phyloP scores from a whole-genome alignment of 2,113 vertebrate genomes.

The Podocnemis expansa region DNA sequence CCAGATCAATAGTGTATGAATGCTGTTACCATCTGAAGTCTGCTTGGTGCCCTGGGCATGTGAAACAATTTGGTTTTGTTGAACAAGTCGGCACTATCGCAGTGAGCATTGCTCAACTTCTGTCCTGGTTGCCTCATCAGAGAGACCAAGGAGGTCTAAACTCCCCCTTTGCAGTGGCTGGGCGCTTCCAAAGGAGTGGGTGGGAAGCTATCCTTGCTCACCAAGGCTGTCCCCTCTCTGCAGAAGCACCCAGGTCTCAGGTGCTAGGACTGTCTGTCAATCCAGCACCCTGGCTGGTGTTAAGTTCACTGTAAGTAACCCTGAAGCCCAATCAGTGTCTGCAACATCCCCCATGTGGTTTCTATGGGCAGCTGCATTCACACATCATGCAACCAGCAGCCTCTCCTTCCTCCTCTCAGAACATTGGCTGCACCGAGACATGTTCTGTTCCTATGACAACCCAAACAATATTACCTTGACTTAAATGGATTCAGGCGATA shows the following conservation, averaged over 20 bases:
- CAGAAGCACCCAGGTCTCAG: not conserved
- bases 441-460: constrained; percentile 57
- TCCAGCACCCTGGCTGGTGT: not conserved
- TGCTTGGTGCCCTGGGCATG: not conserved
- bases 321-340: rapidly evolving
- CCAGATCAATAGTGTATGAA: not conserved
- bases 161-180: rapidly evolving
- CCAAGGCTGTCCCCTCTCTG: not conserved
- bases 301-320: not conserved
- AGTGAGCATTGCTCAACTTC: not conserved
- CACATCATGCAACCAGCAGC: rapidly evolving
- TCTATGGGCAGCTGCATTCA: not conserved
- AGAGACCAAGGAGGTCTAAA: not conserved
- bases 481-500: constrained; percentile 70
- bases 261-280: not conserved
- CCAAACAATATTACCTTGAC: constrained; percentile 61
- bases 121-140: not conserved
- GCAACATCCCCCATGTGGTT: rapidly evolving
- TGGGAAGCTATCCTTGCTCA: rapidly evolving
- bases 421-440: not conserved
- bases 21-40: not conserved
- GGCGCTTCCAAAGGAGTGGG: not conserved
- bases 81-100: not conserved
- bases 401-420: not conserved
- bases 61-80: not conserved